phyloP scores from a whole-genome alignment of 2,888 invertebrate species.

The Drosophila colorata region DNA sequence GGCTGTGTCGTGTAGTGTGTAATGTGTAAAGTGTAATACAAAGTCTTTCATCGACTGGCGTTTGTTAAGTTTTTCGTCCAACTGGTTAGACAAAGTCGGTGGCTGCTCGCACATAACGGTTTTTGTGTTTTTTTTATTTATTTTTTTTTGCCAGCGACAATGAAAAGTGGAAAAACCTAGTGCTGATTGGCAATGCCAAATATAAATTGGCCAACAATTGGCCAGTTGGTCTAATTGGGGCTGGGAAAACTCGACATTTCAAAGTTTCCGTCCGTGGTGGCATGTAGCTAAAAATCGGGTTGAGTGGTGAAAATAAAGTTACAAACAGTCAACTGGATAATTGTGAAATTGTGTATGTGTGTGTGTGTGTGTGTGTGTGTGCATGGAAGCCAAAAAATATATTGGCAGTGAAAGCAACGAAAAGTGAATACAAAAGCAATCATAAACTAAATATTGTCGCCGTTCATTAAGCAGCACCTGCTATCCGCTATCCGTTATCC shows the following conservation, averaged over 20 bases:
- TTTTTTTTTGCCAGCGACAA: conserved; percentile 33
- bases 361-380: not conserved
- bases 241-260: conserved; percentile 56
- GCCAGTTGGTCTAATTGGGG: conserved; percentile 21
- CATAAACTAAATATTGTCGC: conserved; percentile 20
- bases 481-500: conserved; percentile 8
- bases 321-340: conserved; percentile 53
- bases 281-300: conserved; percentile 66
- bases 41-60: conserved; percentile 74
- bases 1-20: conserved; percentile 68
- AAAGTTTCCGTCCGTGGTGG: conserved; percentile 60
- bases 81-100: conserved; percentile 84
- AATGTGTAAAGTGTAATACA: conserved; percentile 70
- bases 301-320: conserved; percentile 74
- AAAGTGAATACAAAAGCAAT: conserved; percentile 20
- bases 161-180: conserved; percentile 23
- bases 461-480: conserved; percentile 24
- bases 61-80: conserved; percentile 84
- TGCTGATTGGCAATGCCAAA: conserved; percentile 8
- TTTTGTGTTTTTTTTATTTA: conserved; percentile 63
- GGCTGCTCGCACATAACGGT: conserved; percentile 76
- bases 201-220: conserved; percentile 19
- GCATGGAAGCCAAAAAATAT: conserved; percentile 18
- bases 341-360: conserved; percentile 35
- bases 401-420: conserved; percentile 39